Evolutionary conservation across 1,140 invertebrate genomes (phyloP).

Genomic region (Bombus superbus): DNA sequence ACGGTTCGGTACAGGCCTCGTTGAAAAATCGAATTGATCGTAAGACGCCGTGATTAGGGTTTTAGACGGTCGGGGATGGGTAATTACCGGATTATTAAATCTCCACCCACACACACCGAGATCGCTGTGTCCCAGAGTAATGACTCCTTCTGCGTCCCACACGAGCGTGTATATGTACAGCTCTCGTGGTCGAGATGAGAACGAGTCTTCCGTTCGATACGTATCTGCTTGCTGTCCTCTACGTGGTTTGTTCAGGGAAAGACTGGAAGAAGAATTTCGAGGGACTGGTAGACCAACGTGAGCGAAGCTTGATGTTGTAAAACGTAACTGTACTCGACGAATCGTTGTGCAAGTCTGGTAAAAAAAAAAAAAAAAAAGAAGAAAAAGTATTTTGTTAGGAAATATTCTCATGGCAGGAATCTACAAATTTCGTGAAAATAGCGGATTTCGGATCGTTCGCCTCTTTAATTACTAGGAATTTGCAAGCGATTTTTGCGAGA

Average conservation of each 20-base stretch:
- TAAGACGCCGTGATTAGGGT: conserved; percentile 41
- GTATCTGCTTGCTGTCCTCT: not conserved
- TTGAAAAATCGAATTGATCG: conserved; percentile 48
- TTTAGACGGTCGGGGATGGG: conserved; percentile 38
- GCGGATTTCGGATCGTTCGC: too few species aligned
- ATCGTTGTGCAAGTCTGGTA: too few species aligned
- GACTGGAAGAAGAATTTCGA: not conserved
- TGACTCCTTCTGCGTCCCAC: conserved; percentile 51
- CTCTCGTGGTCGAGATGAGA: not conserved
- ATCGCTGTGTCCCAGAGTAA: conserved; percentile 45
- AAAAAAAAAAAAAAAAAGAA: too few species aligned
- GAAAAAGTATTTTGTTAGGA: too few species aligned
- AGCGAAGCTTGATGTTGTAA: too few species aligned
- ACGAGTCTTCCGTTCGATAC: conserved; percentile 11
- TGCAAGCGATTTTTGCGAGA: not conserved
- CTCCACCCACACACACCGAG: conserved; percentile 37
- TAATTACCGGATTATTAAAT: conserved; percentile 68
- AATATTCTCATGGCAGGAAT: too few species aligned
- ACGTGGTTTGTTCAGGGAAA: not conserved
- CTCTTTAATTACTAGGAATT: not conserved
- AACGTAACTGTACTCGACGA: too few species aligned
- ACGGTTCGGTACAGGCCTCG: not conserved
- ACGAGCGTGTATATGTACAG: not conserved
- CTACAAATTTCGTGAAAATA: too few species aligned
- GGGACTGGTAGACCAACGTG: too few species aligned